Conservation (phyloP, 2,888 invertebrate genomes). For the Xanthia togata region DNA sequence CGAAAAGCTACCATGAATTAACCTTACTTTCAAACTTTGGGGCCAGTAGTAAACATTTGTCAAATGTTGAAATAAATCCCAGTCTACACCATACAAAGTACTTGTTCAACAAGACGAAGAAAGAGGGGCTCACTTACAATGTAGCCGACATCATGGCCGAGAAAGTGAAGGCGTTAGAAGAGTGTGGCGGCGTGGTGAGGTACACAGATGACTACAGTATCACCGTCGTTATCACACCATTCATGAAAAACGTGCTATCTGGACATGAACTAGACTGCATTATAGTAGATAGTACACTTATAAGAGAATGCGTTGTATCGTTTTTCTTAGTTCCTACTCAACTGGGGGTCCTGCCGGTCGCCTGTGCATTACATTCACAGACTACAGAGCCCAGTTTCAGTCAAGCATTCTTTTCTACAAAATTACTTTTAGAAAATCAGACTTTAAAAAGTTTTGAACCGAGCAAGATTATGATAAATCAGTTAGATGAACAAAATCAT, state of each 20-base stretch:
- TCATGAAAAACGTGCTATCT: conserved; percentile 69
- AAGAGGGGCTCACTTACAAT: neutral
- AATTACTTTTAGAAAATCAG: conserved; percentile 62
- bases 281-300: conserved; percentile 64
- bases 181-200: conserved; percentile 44
- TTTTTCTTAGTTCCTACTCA: conserved; percentile 67
- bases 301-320: conserved; percentile 61
- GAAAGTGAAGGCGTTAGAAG: conserved; percentile 48
- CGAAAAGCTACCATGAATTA: conserved; percentile 62
- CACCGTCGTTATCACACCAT: conserved; percentile 68
- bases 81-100: conserved; percentile 30
- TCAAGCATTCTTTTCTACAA: conserved; percentile 65
- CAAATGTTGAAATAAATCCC: conserved; percentile 51
- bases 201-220: conserved; percentile 48
- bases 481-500: conserved; percentile 57
- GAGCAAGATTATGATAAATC: conserved; percentile 62
- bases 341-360: conserved; percentile 71
- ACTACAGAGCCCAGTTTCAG: conserved; percentile 59
- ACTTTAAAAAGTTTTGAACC: conserved; percentile 65
- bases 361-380: conserved; percentile 67
- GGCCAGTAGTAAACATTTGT: conserved; percentile 13
- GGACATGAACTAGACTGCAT: conserved; percentile 63
- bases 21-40: conserved; percentile 35
- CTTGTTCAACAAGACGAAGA: conserved; percentile 35
- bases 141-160: conserved; percentile 25